Percentiles rank a stretch among this genome's conserved stretches.
Conservation (phyloP, 2,797 vertebrate species). For the Discoglossus pictus region DNA sequence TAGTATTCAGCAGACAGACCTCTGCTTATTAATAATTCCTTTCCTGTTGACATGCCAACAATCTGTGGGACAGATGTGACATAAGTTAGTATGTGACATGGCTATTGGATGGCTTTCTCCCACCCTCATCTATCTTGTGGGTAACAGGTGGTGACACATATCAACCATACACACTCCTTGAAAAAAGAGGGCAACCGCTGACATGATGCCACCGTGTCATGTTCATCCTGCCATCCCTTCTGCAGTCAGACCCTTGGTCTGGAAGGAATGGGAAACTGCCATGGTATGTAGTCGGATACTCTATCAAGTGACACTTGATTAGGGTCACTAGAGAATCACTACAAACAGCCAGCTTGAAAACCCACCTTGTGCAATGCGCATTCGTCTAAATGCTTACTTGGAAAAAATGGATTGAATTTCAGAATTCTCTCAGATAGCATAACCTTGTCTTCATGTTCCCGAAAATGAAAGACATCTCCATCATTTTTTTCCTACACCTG, state of each 20-base stretch:
- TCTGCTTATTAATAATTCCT: slow-evolving; percentile 24
- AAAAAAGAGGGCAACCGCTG: slow-evolving; percentile 21
- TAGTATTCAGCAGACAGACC: neutral
- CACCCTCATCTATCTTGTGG: slow-evolving; percentile 32
- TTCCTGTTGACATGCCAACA: slow-evolving; percentile 18
- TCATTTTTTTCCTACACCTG: too few species aligned
- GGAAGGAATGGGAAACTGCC: slow-evolving; percentile 40
- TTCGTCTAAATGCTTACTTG: too few species aligned
- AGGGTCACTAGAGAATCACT: slow-evolving; percentile 12
- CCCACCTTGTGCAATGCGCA: too few species aligned
- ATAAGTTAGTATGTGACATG: slow-evolving; percentile 16
- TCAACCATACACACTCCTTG: slow-evolving; percentile 22
- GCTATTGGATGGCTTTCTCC: slow-evolving; percentile 18
- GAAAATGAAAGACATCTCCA: too few species aligned
- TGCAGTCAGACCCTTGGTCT: slow-evolving; percentile 30
- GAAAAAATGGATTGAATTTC: too few species aligned
- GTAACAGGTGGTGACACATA: slow-evolving; percentile 43
- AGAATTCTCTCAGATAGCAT: too few species aligned
- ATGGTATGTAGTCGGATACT: slow-evolving; percentile 25
- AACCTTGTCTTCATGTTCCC: too few species aligned
- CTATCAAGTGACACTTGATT: slow-evolving; percentile 16
- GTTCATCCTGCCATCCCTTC: slow-evolving; percentile 10
- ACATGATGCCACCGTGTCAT: slow-evolving; percentile 32
- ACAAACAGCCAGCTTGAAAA: neutral
- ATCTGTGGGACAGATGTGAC: slow-evolving; percentile 29